Evolutionary conservation across 2,797 vertebrate species (phyloP), one percentile per base, ranked within the genome.

Genomic region (Atherinosoma microstoma): DNA sequence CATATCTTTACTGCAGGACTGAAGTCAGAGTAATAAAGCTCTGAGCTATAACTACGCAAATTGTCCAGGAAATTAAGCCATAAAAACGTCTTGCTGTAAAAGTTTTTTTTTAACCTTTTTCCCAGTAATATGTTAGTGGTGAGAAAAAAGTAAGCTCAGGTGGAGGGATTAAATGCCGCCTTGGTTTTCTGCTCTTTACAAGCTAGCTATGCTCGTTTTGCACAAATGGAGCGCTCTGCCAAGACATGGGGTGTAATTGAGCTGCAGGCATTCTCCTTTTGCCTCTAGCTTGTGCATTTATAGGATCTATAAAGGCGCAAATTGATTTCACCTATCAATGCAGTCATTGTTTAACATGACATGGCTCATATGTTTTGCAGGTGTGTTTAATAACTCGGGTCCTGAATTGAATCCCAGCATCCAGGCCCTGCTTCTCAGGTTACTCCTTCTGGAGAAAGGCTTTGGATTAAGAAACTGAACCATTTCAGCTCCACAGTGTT

Each of bases 281-380:
- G 76, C 87, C 76, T 76, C 76, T 56, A 64, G 67, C 87, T 67
- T 61, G 62, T 69, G 67, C 84, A 75, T 87, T 91, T 89, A 90
- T 79, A 89, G 78, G 89, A 91, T 92, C 87, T 89, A 93, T 93
- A 94, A 93, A 94, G 79, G 80, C 88, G 84, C 85, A 92, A 92
- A 91, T 92, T 92, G 91, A 94, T 93, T 92, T 87, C 74, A 80
- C 83, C 85, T 86, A 91, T 93, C 91, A 94, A 93, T 93, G 92
- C 87, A 81, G 80, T 83, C 93, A 93, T 93, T 93, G 93, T 94
- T 89, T 91, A 77, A 87, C 86, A 75, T 89, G 88, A 92, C 76
- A 58, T 78, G 67, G 85, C 85, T 93, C 92, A 93, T 87, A 80
- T 93, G 91, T 87, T 89, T 86, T 85, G 81, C 90, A 93, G 86